phyloP scores from a whole-genome alignment of 1,140 invertebrate genomes.

The Ceratosolen fusciceps region DNA sequence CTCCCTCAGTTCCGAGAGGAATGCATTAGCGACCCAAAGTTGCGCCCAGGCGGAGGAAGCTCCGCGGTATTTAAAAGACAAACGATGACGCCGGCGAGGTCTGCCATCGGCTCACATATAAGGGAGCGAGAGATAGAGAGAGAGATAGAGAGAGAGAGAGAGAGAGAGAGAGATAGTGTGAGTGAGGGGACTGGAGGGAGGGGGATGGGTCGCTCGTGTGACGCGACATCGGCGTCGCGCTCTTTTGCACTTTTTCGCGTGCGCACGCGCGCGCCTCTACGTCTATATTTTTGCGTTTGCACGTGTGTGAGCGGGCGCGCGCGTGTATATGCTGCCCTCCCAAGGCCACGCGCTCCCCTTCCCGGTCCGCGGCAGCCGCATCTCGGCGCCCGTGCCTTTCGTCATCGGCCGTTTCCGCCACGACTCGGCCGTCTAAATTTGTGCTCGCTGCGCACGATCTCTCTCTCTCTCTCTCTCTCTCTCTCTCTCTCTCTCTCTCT shows the following conservation, averaged over 20 bases:
- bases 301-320: neutral
- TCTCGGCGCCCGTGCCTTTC: neutral
- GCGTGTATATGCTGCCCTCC: neutral
- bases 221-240: too few species aligned
- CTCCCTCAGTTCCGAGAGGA: neutral
- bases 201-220: too few species aligned
- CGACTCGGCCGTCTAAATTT: constrained; percentile 53
- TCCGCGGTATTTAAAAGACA: constrained; percentile 8
- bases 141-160: too few species aligned
- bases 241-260: neutral
- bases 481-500: too few species aligned
- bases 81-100: neutral
- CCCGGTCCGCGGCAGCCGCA: neutral
- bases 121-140: too few species aligned
- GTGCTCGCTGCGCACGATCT: constrained; percentile 34
- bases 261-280: neutral
- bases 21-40: constrained; percentile 36
- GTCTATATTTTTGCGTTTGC: too few species aligned
- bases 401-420: constrained; percentile 62
- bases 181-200: too few species aligned
- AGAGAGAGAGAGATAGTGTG: too few species aligned
- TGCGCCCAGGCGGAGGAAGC: constrained; percentile 17
- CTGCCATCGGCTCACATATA: too few species aligned
- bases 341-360: neutral
- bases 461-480: too few species aligned